phyloP scores from a whole-genome alignment of 2,113 vertebrate genomes.

The Poeciliopsis turrubarensis region DNA sequence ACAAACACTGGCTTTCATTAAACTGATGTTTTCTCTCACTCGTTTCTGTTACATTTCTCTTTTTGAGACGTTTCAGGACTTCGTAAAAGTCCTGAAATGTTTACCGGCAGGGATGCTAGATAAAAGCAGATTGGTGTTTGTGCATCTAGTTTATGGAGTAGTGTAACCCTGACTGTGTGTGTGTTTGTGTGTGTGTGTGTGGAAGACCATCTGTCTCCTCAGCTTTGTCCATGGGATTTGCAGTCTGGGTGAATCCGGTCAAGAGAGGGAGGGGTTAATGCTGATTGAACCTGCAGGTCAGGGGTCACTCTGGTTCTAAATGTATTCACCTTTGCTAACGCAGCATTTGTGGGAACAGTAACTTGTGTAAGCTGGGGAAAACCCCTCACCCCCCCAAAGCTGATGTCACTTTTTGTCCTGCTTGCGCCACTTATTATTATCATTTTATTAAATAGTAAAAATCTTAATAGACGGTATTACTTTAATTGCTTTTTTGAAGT shows the following conservation, averaged over 20 bases:
- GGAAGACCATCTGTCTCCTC: slow-evolving; percentile 49
- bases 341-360: slow-evolving; percentile 5
- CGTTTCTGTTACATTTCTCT: neutral
- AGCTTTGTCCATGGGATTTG: slow-evolving; percentile 58
- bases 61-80: neutral
- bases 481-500: too few species aligned
- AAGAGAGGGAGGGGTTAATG: neutral
- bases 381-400: neutral
- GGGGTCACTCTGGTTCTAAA: slow-evolving; percentile 37
- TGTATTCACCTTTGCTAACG: slow-evolving; percentile 42
- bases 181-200: slow-evolving; percentile 10
- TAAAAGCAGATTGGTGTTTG: neutral
- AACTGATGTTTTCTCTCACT: neutral
- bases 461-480: neutral
- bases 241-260: slow-evolving; percentile 4
- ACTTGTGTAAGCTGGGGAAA: slow-evolving; percentile 7
- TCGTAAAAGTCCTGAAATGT: neutral
- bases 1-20: neutral
- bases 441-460: neutral
- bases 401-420: neutral
- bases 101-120: neutral
- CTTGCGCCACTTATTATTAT: neutral
- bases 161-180: slow-evolving; percentile 8
- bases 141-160: neutral
- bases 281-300: slow-evolving; percentile 15